Conservation (phyloP, 2,888 invertebrate genomes). For the Diarsia dahlii region DNA sequence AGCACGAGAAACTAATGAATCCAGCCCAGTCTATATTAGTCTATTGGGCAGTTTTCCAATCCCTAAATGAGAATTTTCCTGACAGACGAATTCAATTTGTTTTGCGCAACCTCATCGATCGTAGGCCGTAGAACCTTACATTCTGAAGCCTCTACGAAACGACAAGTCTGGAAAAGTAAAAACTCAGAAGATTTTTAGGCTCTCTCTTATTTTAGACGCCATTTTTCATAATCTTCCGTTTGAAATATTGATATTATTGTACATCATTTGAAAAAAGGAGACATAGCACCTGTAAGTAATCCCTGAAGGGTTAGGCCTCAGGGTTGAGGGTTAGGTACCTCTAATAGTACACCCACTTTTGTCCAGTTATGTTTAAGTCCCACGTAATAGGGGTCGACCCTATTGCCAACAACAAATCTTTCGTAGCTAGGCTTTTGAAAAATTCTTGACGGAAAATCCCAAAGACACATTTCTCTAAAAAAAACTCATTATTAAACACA, state of each 20-base stretch:
- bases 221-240: neutral
- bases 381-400: neutral
- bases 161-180: no score
- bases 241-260: no score
- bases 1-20: neutral
- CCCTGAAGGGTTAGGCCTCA: neutral
- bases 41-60: constrained; percentile 36
- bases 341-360: neutral
- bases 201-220: no score
- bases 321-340: neutral
- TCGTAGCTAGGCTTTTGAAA: neutral
- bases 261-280: neutral
- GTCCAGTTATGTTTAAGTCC: neutral
- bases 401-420: neutral
- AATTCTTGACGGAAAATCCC: neutral
- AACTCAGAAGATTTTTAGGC: neutral
- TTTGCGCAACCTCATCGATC: constrained; percentile 40
- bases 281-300: neutral
- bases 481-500: neutral
- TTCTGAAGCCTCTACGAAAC: neutral
- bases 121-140: neutral
- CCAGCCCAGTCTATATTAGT: neutral
- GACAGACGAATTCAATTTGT: constrained; percentile 17
- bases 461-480: neutral
- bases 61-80: constrained; percentile 9